These are phyloP conservation scores for Diachasma alloeum DNA, from an alignment of 1,140 invertebrate species.

Conservation along the genomic window DNA sequence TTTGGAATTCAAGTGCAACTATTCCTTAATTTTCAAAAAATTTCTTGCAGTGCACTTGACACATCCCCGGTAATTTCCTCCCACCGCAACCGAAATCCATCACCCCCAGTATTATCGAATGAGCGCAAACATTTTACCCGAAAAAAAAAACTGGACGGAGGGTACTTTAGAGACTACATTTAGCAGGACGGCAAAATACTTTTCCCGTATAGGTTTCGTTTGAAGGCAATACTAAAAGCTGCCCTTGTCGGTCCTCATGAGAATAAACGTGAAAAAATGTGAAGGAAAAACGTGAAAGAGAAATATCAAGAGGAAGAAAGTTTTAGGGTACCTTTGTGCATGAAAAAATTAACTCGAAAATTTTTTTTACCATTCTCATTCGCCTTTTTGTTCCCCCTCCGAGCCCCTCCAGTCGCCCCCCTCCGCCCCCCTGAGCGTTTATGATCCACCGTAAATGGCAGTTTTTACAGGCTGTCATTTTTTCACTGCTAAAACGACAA, in stretches of 20 bases:
- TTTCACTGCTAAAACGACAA: neutral
- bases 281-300: neutral
- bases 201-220: constrained; percentile 11
- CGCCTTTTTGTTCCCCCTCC: neutral
- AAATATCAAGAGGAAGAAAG: constrained; percentile 1
- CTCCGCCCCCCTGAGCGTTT: too few species aligned
- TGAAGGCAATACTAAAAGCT: constrained; percentile 25
- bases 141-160: constrained; percentile 4
- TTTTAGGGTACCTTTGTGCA: neutral
- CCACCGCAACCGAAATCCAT: too few species aligned
- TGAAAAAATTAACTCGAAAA: neutral
- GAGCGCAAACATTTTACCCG: neutral
- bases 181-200: constrained; percentile 7
- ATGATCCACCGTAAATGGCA: neutral
- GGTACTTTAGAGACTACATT: neutral
- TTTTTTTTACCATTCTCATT: neutral
- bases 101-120: neutral
- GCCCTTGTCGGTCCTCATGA: neutral
- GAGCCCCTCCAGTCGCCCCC: too few species aligned
- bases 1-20: too few species aligned
- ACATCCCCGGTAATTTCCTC: too few species aligned
- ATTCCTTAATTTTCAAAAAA: too few species aligned
- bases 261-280: neutral
- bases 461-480: neutral
- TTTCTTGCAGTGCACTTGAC: too few species aligned